Percentiles rank a stretch among this genome's conserved stretches.
phyloP scores from a whole-genome alignment of 1,140 invertebrate species.

The Maniola jurtina region DNA sequence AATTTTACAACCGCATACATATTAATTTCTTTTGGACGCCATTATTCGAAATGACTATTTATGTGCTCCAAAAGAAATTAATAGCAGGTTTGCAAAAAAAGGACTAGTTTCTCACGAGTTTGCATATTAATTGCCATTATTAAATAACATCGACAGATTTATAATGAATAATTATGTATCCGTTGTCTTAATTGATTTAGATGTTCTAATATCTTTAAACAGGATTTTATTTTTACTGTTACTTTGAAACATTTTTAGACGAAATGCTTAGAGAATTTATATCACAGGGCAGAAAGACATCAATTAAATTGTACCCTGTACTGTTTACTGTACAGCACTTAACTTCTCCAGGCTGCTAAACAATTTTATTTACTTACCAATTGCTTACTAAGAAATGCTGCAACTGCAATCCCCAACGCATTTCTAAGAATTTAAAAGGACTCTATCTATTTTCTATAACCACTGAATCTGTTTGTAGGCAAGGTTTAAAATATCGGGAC shows the following conservation, averaged over 20 bases:
- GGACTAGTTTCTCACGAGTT: not conserved
- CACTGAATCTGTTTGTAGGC: too few species aligned
- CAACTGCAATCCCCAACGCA: too few species aligned
- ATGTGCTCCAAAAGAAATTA: conserved; percentile 9
- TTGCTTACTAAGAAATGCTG: too few species aligned
- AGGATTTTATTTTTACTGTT: not conserved
- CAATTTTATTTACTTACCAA: too few species aligned
- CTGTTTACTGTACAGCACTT: too few species aligned
- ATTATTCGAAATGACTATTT: not conserved
- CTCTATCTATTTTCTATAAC: too few species aligned
- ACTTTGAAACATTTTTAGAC: not conserved
- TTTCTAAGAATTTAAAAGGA: too few species aligned
- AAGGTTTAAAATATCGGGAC: too few species aligned
- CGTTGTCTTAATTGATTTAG: conserved; percentile 10
- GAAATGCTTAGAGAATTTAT: too few species aligned
- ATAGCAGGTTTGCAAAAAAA: not conserved
- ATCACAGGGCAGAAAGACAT: not conserved
- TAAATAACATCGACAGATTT: conserved; percentile 4
- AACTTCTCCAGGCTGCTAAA: too few species aligned
- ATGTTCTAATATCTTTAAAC: not conserved
- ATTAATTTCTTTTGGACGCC: conserved; percentile 3
- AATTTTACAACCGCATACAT: conserved; percentile 12
- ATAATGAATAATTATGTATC: conserved; percentile 6
- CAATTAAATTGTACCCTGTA: too few species aligned
- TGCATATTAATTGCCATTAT: not conserved